phyloP scores from a whole-genome alignment of 2,888 invertebrate species.

The Neoascia interrupta region DNA sequence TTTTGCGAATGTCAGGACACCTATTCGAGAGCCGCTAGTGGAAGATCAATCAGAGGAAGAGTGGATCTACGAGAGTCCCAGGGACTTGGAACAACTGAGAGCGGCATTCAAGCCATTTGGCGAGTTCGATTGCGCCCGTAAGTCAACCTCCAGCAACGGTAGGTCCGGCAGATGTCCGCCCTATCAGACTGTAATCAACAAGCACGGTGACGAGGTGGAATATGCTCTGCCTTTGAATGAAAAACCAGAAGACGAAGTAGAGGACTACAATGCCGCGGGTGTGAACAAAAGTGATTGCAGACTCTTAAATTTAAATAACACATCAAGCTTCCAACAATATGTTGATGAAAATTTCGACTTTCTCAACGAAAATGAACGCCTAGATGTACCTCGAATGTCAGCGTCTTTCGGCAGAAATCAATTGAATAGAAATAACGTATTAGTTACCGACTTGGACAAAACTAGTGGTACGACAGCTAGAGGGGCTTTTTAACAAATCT shows the following conservation, averaged over 20 bases:
- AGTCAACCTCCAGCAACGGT: conserved; percentile 22
- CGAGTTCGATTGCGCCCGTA: not conserved
- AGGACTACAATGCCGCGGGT: not conserved
- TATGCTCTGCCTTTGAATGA: conserved; percentile 72
- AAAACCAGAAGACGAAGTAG: conserved; percentile 31
- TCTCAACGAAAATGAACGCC: conserved; percentile 41
- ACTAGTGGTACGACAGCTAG: conserved; percentile 57
- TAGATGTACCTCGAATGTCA: conserved; percentile 29
- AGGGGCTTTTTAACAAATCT: not conserved
- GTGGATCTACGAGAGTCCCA: conserved; percentile 40
- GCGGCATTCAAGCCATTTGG: conserved; percentile 24
- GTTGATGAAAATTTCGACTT: conserved; percentile 52
- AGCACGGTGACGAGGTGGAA: conserved; percentile 72
- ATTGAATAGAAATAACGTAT: conserved; percentile 19
- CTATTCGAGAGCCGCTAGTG: conserved; percentile 25
- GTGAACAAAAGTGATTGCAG: not conserved
- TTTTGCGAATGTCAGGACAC: conserved; percentile 62
- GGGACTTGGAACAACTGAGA: conserved; percentile 24
- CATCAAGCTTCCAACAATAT: conserved; percentile 38
- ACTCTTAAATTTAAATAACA: conserved; percentile 18
- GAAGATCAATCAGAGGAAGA: conserved; percentile 11
- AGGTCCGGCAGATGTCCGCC: conserved; percentile 47
- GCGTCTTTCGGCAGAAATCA: conserved; percentile 28
- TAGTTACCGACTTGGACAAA: conserved; percentile 72
- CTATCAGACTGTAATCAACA: conserved; percentile 72